These are phyloP conservation scores for Eristalinus sepulchralis DNA, from an alignment of 2,888 invertebrate genomes.

Conservation along the genomic window DNA sequence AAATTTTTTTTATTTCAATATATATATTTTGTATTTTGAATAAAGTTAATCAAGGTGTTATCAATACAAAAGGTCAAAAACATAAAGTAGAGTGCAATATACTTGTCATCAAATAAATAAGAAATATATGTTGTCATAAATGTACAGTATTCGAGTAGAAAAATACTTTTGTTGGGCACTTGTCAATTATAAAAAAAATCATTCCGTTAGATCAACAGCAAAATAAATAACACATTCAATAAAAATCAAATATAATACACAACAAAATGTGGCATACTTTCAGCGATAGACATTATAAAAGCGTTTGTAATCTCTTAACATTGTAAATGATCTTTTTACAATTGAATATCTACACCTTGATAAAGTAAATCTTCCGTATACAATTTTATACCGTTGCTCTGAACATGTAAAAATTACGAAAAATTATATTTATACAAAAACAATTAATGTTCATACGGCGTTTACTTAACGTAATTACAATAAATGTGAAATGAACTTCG, in stretches of 20 bases:
- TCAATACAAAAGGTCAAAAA: conserved; percentile 10
- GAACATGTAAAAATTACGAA: conserved; percentile 56
- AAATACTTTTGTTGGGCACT: conserved; percentile 16
- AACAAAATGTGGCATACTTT: conserved; percentile 18
- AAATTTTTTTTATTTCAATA: conserved; percentile 28
- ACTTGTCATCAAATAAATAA: conserved; percentile 7
- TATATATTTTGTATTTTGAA: conserved; percentile 3
- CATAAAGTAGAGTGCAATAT: conserved; percentile 26
- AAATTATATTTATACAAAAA: conserved; percentile 63
- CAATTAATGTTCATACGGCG: conserved; percentile 23
- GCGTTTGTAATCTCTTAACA: conserved; percentile 38
- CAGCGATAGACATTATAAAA: conserved; percentile 35
- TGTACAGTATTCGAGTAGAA: background rate
- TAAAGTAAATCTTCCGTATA: conserved; percentile 56
- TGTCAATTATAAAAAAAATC: conserved; percentile 51
- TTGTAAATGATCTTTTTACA: conserved; percentile 26
- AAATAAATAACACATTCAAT: background rate
- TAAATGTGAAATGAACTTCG: background rate
- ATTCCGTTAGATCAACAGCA: conserved; percentile 23
- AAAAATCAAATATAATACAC: conserved; percentile 8
- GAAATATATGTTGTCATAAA: conserved; percentile 10
- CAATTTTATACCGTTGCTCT: conserved; percentile 63
- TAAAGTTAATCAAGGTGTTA: conserved; percentile 41
- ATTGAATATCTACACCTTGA: conserved; percentile 50
- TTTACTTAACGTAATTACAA: conserved; percentile 31